Conservation (phyloP, 2,113 vertebrate species). For the Cheirogaleus medius region DNA sequence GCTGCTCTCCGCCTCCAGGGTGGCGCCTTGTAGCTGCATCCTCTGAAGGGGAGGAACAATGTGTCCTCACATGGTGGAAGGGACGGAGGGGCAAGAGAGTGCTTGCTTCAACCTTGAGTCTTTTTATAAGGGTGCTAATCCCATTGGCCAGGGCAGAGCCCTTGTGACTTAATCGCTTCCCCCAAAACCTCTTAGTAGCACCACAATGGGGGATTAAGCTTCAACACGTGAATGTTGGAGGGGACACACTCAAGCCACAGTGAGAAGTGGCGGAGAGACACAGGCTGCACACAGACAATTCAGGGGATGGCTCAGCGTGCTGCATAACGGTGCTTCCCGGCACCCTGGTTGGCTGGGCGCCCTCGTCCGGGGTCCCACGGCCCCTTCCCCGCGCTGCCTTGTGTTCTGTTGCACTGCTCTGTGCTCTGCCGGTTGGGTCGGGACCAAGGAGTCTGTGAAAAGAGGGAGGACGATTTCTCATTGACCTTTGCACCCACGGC, state of each 20-base stretch:
- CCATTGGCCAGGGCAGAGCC: no score
- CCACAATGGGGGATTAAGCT: no score
- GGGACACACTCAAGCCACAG: neutral
- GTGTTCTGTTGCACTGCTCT: no score
- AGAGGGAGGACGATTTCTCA: neutral
- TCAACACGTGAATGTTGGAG: neutral
- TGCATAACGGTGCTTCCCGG: no score
- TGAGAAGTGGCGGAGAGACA: neutral
- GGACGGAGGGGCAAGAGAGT: neutral
- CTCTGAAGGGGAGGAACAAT: no score
- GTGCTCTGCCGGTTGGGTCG: neutral
- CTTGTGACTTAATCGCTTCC: neutral
- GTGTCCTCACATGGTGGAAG: neutral
- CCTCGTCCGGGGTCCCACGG: neutral
- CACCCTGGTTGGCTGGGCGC: neutral
- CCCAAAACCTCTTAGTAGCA: neutral
- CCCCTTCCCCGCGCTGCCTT: rapidly evolving
- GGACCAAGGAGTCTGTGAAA: neutral
- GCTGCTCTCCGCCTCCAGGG: neutral
- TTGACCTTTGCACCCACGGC: rapidly evolving
- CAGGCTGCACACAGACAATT: neutral
- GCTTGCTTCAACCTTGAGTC: neutral
- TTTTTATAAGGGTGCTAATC: neutral
- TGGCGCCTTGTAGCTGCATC: rapidly evolving
- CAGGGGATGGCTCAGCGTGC: no score